Conservation (phyloP, 2,113 vertebrate genomes). For the Speoplatyrhinus poulsoni region DNA sequence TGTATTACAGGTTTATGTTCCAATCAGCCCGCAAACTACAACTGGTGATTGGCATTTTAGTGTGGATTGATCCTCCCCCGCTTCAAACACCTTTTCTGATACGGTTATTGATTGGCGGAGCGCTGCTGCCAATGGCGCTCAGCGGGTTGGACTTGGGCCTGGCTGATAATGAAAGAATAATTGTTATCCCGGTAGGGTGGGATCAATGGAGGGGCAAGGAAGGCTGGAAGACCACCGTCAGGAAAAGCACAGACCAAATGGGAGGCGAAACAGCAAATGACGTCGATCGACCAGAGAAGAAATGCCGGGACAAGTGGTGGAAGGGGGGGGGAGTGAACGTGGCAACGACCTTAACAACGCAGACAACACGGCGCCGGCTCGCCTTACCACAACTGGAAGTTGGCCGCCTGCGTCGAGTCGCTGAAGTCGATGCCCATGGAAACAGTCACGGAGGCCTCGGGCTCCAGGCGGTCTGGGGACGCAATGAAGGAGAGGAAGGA, state of each 20-base stretch:
- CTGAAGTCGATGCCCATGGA: constrained; percentile 95
- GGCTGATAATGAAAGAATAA: constrained; percentile 96
- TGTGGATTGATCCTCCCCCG: constrained; percentile 84
- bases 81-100: constrained; percentile 86
- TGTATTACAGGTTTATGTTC: constrained; percentile 52
- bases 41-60: constrained; percentile 82
- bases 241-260: constrained; percentile 59
- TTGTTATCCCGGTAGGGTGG: constrained; percentile 92
- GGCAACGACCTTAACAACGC: background rate
- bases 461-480: constrained; percentile 85
- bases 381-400: constrained; percentile 94
- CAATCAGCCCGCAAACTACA: constrained; percentile 81
- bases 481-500: constrained; percentile 15
- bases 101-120: constrained; percentile 88
- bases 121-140: constrained; percentile 86
- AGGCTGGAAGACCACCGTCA: constrained; percentile 36
- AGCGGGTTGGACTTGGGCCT: constrained; percentile 89
- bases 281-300: too few relatives aligned
- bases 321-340: constrained; percentile 8
- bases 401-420: constrained; percentile 93
- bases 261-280: constrained; percentile 60
- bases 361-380: background rate
- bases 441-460: constrained; percentile 83
- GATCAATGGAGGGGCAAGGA: constrained; percentile 88
- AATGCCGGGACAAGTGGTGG: background rate